Evolutionary conservation across 1,140 invertebrate genomes (phyloP).

Genomic region (Adoxophyes honmai): DNA sequence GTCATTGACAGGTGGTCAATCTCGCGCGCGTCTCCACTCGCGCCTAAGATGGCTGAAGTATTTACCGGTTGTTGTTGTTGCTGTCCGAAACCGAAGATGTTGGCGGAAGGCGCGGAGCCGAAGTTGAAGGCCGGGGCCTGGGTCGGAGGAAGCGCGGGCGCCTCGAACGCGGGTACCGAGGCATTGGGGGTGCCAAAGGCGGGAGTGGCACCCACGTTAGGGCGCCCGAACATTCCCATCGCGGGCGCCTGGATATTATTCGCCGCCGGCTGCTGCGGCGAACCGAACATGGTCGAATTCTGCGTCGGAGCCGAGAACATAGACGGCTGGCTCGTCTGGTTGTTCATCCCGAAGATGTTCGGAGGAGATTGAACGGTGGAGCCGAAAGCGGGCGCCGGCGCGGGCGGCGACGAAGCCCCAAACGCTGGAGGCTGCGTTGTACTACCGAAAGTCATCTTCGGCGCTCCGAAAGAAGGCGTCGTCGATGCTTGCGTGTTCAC

Average conservation of each 20-base stretch:
- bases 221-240: constrained; percentile 40
- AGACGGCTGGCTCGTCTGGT: constrained; percentile 29
- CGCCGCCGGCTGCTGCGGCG: constrained; percentile 19
- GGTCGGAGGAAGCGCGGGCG: constrained; percentile 26
- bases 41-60: constrained; percentile 2
- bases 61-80: constrained; percentile 27
- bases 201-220: constrained; percentile 27
- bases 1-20: too few relatives aligned
- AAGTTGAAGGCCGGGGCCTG: constrained; percentile 44
- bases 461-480: constrained; percentile 5
- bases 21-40: too few relatives aligned
- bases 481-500: constrained; percentile 1
- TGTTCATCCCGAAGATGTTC: constrained; percentile 44
- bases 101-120: constrained; percentile 29
- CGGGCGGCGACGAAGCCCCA: constrained; percentile 4
- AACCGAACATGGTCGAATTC: constrained; percentile 39
- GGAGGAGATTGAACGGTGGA: constrained; percentile 23
- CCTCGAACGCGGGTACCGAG: constrained; percentile 39
- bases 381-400: constrained; percentile 32
- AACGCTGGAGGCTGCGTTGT: background rate
- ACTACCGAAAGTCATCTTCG: background rate
- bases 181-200: constrained; percentile 40
- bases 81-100: constrained; percentile 53
- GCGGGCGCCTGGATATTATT: constrained; percentile 25
- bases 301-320: constrained; percentile 35